phyloP scores from a whole-genome alignment of 2,888 invertebrate genomes.

The Uropetala carovei region DNA sequence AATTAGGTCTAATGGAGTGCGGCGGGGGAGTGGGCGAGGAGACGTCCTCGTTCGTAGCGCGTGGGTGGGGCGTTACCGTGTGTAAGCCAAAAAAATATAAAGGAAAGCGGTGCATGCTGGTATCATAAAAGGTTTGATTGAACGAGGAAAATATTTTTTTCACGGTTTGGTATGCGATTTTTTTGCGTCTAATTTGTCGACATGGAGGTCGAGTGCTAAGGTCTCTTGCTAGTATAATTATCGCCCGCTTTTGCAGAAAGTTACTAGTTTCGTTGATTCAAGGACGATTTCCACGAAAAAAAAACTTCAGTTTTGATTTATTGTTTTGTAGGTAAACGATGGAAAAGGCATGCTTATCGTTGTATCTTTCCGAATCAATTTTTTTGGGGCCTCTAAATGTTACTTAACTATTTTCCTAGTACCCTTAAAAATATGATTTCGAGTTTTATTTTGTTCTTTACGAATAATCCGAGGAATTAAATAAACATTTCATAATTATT shows the following conservation, averaged over 20 bases:
- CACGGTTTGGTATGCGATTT: background rate
- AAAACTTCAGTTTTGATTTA: background rate
- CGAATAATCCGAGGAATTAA: background rate
- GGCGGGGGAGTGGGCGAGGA: background rate
- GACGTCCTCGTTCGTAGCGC: slow-evolving; percentile 13
- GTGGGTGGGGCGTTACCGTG: background rate
- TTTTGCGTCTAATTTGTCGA: slow-evolving; percentile 15
- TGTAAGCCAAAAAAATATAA: background rate
- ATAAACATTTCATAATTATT: background rate
- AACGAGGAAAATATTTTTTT: slow-evolving; percentile 4
- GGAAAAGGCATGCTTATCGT: background rate
- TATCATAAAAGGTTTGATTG: slow-evolving; percentile 36
- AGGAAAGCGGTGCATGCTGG: background rate
- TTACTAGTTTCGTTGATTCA: background rate
- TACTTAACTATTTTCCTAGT: background rate
- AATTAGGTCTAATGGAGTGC: slow-evolving; percentile 47
- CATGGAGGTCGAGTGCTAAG: slow-evolving; percentile 5
- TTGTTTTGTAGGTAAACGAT: background rate
- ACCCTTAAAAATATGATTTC: background rate
- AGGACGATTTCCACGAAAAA: slow-evolving; percentile 24
- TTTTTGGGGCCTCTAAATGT: background rate
- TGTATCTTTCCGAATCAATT: too few relatives aligned
- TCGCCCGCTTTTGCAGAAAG: slow-evolving; percentile 16
- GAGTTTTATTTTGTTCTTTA: background rate
- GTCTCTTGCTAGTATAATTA: background rate